Conservation (phyloP, 2,113 vertebrate genomes). For the Lampris incognitus region DNA sequence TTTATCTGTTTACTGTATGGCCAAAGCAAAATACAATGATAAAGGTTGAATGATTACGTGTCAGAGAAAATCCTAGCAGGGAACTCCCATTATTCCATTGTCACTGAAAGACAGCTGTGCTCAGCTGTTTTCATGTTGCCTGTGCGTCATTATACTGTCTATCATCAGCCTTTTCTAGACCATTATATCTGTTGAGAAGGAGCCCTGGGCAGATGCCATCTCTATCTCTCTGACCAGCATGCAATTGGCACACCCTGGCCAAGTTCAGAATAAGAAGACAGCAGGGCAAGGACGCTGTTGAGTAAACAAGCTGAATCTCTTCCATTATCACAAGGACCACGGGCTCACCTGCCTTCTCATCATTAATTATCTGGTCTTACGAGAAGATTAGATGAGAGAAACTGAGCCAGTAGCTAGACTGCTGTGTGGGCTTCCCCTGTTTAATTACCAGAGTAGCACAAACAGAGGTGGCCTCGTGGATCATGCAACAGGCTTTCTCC, state of each 20-base stretch:
- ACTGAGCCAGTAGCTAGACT: constrained; percentile 62
- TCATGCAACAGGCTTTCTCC: constrained; percentile 53
- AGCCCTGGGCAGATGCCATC: constrained; percentile 30
- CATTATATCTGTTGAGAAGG: not conserved
- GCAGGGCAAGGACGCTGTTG: constrained; percentile 38
- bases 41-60: constrained; percentile 27
- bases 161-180: constrained; percentile 8
- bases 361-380: constrained; percentile 81
- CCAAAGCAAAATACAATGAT: constrained; percentile 34
- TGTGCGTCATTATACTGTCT: not conserved
- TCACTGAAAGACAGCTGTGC: not conserved
- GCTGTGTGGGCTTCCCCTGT: constrained; percentile 61
- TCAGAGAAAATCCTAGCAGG: constrained; percentile 25
- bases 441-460: constrained; percentile 75
- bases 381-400: constrained; percentile 70
- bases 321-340: constrained; percentile 73
- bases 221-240: constrained; percentile 20
- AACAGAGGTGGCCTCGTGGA: constrained; percentile 73
- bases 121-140: constrained; percentile 10
- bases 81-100: not conserved
- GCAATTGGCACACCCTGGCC: constrained; percentile 29
- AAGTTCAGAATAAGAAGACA: constrained; percentile 49
- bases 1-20: constrained; percentile 9
- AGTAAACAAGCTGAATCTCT: constrained; percentile 73
- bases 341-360: constrained; percentile 58